A percentile compares a stretch with the other conserved stretches of the same genome.
These are phyloP conservation scores for Kryphioiulus occultus DNA, from an alignment of 2,888 invertebrate species.

Conservation along the genomic window DNA sequence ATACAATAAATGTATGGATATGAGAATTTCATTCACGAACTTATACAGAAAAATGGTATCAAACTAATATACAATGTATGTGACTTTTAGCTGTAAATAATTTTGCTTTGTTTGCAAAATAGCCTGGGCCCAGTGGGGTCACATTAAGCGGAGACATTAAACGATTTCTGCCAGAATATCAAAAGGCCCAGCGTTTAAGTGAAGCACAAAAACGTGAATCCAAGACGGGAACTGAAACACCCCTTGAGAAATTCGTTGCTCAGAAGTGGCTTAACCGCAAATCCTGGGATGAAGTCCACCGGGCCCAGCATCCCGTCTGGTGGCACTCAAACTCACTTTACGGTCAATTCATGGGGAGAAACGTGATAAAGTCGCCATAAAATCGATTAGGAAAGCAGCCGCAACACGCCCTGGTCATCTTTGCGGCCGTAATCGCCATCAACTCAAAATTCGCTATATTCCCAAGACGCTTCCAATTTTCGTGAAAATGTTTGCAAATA, in stretches of 20 bases:
- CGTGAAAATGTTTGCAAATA: not conserved
- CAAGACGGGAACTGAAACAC: not conserved
- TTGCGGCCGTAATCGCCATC: not conserved
- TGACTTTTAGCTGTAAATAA: too few relatives aligned
- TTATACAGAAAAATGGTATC: too few relatives aligned
- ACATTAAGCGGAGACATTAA: too few relatives aligned
- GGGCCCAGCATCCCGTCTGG: not conserved
- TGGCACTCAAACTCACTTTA: not conserved
- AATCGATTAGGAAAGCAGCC: conserved; percentile 13
- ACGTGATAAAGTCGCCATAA: not conserved
- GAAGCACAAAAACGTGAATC: not conserved
- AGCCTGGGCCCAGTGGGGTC: too few relatives aligned
- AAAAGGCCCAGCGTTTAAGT: not conserved
- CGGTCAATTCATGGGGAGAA: not conserved
- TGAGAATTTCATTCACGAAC: too few relatives aligned
- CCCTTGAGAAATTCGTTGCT: not conserved
- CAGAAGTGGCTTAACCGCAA: not conserved
- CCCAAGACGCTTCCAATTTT: not conserved
- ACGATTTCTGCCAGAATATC: not conserved
- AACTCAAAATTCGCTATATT: not conserved
- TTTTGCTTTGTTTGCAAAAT: not conserved
- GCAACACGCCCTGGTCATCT: not conserved
- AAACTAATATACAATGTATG: too few relatives aligned
- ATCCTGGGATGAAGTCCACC: not conserved
- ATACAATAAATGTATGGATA: too few relatives aligned